These are phyloP conservation scores for Sminthurinus aureus DNA, from an alignment of 2,888 invertebrate species.

Conservation along the genomic window DNA sequence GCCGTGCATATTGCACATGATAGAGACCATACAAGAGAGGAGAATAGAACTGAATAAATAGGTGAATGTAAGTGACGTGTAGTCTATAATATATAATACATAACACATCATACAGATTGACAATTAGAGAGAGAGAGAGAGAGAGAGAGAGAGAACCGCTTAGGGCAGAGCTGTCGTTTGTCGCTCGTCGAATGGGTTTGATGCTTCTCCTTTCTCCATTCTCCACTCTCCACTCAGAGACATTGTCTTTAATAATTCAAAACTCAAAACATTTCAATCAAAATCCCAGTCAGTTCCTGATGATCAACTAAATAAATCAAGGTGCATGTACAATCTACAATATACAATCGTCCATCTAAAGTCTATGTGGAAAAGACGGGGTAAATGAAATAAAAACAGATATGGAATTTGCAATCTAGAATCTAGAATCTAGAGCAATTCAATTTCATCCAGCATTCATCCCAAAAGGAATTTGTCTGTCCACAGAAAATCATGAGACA, in stretches of 20 bases:
- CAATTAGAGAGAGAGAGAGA: too few relatives aligned
- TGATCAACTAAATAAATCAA: neutral
- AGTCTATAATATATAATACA: too few relatives aligned
- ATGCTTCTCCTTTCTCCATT: neutral
- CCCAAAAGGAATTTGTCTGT: neutral
- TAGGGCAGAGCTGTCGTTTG: neutral
- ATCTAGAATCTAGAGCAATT: neutral
- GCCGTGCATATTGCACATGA: neutral
- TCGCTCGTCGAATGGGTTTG: neutral
- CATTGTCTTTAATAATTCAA: neutral
- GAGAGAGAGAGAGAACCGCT: neutral
- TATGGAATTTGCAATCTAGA: neutral
- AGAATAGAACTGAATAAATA: too few relatives aligned
- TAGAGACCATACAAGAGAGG: too few relatives aligned
- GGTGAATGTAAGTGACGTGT: too few relatives aligned
- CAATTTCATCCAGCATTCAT: neutral
- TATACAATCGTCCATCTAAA: too few relatives aligned
- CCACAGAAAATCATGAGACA: neutral
- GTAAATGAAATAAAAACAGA: too few relatives aligned
- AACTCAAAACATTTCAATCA: conserved; percentile 1
- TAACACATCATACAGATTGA: too few relatives aligned
- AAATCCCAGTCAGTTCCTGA: neutral
- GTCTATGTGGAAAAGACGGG: too few relatives aligned
- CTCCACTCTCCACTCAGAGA: neutral
- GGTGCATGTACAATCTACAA: neutral